Conservation (phyloP, 2,113 vertebrate species). For the Globicephala melas region DNA sequence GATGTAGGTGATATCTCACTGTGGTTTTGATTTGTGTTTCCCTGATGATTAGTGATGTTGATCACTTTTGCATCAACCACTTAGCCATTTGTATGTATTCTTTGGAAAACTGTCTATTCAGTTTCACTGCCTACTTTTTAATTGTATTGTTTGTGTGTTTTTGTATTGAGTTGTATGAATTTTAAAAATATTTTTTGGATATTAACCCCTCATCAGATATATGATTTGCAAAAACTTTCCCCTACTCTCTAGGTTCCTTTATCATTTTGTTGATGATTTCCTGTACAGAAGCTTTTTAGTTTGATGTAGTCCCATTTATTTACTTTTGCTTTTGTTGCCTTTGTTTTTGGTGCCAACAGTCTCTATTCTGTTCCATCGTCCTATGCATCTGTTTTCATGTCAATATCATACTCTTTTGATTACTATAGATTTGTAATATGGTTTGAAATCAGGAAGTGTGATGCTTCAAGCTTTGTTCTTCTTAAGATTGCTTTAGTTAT, state of each 20-base stretch:
- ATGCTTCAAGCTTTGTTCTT: not conserved
- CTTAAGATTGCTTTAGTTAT: too few species aligned
- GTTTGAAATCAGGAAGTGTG: not conserved
- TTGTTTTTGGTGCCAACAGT: not conserved
- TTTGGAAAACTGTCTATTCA: not conserved
- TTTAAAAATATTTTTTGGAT: not conserved
- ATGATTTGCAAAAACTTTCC: not conserved
- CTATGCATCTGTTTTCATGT: not conserved
- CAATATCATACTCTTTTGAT: not conserved
- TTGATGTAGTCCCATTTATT: not conserved
- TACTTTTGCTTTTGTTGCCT: not conserved
- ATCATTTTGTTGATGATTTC: not conserved
- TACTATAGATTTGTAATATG: not conserved
- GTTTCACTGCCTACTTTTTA: not conserved
- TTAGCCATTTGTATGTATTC: not conserved
- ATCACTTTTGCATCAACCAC: not conserved
- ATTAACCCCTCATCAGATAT: not conserved
- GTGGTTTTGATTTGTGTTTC: not conserved
- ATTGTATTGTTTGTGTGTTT: not conserved
- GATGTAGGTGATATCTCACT: not conserved
- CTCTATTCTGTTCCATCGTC: not conserved
- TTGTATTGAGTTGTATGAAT: not conserved
- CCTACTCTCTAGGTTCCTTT: not conserved
- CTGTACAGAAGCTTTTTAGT: not conserved
- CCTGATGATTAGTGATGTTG: not conserved